Base-by-base conservation (phyloP, 2,797 vertebrate genomes). In the Silurus aristotelis region DNA sequence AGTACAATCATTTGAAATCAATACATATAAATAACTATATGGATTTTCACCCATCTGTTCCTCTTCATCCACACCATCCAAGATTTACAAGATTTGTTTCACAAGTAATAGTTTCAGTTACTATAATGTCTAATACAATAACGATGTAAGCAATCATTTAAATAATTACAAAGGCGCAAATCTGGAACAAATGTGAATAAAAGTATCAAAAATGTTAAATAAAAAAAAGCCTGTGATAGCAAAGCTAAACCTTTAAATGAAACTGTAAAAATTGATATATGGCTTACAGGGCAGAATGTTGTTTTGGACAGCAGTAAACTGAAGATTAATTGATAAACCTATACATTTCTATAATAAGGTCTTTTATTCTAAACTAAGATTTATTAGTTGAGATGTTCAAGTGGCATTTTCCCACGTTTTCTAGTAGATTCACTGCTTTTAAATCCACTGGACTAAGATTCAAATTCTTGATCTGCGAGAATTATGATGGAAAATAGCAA, bases 1-100 rank as follows among this genome's bases (percentile, higher is more conserved):
- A 31, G 66, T 71, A 73, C 61, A 80, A 52, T 71, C 48, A 82
- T 71, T 38, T 43, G 14, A 71, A 72, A n/a, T 46, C 5, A 8
- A 19, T 71, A 83, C 56, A 73, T 46, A 48, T 63, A 60, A 73
- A 48, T 83, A 71, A 82, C 52, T 61, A 72, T 43, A 43, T 71
- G 80, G 64, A 56, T 5, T 71, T 70, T 38, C 12, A 79, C 58
- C 60, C 31, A 60, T 77, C 58, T 48, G 61, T 48, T 48, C 58
- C 19, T 79, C 77, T 52, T 78, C 20, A 79, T n/a, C 6, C 19
- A 63, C 58, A 64, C 60, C 77, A 78, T 25, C 38, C 60, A 63
- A 64, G n/a, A 25, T 22, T 46, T 1, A 25, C 27, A 78, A 60
- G 31, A 77, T 25, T 12, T 13, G 31, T 31, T 38, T 38, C 31